Percentiles rank a stretch among this genome's conserved stretches.
These are phyloP conservation scores for Gracilinanus agilis DNA, from an alignment of 2,113 vertebrate species.

Conservation along the genomic window DNA sequence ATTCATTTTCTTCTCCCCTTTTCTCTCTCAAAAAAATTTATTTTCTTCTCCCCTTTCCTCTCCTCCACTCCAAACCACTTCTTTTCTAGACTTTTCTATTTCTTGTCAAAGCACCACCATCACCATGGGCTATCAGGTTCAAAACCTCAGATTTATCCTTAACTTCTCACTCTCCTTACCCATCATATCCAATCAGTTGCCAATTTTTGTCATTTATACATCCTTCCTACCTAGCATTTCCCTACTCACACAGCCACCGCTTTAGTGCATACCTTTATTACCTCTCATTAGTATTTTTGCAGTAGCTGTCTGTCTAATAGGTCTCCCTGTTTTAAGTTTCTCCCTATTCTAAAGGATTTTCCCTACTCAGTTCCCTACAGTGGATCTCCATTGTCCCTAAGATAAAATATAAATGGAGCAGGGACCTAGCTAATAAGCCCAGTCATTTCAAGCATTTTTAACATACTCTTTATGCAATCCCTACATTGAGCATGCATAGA, in stretches of 20 bases:
- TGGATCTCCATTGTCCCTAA: not conserved
- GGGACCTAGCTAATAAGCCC: not conserved
- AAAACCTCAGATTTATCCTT: not conserved
- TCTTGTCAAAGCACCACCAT: not conserved
- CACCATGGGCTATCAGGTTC: not conserved
- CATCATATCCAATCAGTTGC: not conserved
- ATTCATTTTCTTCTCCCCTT: not conserved
- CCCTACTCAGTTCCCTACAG: not conserved
- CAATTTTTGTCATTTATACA: not conserved
- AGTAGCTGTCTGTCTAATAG: not conserved
- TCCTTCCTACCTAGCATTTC: not conserved
- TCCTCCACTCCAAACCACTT: not conserved
- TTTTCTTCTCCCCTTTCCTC: not conserved
- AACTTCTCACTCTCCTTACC: not conserved
- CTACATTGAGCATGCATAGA: not conserved
- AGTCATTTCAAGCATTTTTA: not conserved
- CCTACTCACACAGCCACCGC: not conserved
- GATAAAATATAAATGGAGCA: not conserved
- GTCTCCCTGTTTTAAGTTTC: not conserved
- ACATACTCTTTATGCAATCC: not conserved
- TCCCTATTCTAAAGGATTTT: not conserved
- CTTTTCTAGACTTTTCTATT: not conserved
- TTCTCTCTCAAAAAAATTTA: not conserved
- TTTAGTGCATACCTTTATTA: not conserved
- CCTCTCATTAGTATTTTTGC: not conserved